Conservation (phyloP, 2,888 invertebrate species). For the Cheilosia impressa region DNA sequence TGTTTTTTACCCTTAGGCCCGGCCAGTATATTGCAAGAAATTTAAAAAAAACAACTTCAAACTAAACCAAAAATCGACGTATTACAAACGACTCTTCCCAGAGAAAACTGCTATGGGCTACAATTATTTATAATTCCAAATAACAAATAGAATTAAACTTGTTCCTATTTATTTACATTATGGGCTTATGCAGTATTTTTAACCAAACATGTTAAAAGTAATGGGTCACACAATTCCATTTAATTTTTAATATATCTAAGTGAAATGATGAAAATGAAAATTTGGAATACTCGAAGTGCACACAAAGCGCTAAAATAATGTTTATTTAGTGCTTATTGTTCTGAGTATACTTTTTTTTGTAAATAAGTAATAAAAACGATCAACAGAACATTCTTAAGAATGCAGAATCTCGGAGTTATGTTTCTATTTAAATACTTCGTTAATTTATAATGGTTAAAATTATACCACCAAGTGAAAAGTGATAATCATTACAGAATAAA, state of each 20-base stretch:
- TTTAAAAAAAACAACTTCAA: slow-evolving; percentile 44
- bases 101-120: slow-evolving; percentile 51
- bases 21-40: slow-evolving; percentile 62
- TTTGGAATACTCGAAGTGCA: slow-evolving; percentile 22
- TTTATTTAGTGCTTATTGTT: slow-evolving; percentile 14
- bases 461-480: too few species aligned
- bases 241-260: slow-evolving; percentile 35
- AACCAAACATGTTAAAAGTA: slow-evolving; percentile 42
- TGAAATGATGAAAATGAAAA: slow-evolving; percentile 27
- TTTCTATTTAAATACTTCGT: too few species aligned
- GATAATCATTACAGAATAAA: too few species aligned
- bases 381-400: background rate
- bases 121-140: slow-evolving; percentile 50
- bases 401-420: too few species aligned
- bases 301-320: slow-evolving; percentile 7
- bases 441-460: too few species aligned
- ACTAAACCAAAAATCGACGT: slow-evolving; percentile 63
- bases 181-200: slow-evolving; percentile 61
- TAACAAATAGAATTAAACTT: slow-evolving; percentile 67
- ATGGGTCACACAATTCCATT: slow-evolving; percentile 41
- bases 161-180: slow-evolving; percentile 73
- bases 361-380: slow-evolving; percentile 35
- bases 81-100: slow-evolving; percentile 59
- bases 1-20: slow-evolving; percentile 37
- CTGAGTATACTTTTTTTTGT: slow-evolving; percentile 31